phyloP scores from a whole-genome alignment of 2,113 vertebrate genomes.

The Pycnonotus jocosus region DNA sequence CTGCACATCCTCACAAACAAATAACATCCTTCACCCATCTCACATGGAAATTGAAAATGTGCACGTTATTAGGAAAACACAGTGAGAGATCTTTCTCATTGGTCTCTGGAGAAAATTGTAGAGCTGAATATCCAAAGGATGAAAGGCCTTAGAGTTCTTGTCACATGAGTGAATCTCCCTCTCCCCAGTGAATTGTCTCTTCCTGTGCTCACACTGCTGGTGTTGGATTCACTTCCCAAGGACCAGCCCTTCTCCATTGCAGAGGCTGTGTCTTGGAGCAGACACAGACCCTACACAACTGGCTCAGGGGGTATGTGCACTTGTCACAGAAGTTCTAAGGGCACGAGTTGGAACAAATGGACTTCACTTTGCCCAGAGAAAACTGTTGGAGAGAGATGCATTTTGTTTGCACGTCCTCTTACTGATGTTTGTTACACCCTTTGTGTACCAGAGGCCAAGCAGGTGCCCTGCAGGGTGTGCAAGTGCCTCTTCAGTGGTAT shows the following conservation, averaged over 20 bases:
- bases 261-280: not conserved
- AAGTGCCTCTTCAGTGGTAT: not conserved
- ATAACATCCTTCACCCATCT: not conserved
- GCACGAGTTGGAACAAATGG: not conserved
- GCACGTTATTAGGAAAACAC: not conserved
- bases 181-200: accelerated
- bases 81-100: not conserved
- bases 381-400: not conserved
- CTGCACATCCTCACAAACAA: not conserved
- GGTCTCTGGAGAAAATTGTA: not conserved
- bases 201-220: accelerated
- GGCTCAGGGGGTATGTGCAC: accelerated
- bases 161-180: not conserved
- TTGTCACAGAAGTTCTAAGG: not conserved
- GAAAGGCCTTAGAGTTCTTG: not conserved
- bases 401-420: not conserved
- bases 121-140: not conserved
- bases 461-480: not conserved
- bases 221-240: not conserved
- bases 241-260: not conserved
- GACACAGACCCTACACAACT: accelerated
- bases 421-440: not conserved
- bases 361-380: not conserved
- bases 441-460: not conserved
- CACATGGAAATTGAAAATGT: not conserved